Evolutionary conservation across 2,888 invertebrate species (phyloP).

Genomic region (Rhamnusium bicolor): DNA sequence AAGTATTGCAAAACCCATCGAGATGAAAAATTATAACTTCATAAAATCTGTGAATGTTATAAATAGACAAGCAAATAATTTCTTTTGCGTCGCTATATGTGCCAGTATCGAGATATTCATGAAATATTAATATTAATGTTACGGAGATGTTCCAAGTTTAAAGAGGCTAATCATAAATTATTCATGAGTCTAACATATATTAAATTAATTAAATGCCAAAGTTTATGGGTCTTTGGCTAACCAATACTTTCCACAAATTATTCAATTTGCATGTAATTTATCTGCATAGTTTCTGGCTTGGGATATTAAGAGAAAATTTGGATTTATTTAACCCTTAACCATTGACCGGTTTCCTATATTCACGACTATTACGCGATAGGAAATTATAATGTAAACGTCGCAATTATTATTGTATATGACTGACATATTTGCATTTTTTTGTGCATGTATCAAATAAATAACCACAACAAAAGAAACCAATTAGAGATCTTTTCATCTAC

Average conservation of each 20-base stretch:
- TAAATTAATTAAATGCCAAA: constrained; percentile 24
- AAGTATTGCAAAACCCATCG: neutral
- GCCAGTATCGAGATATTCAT: constrained; percentile 21
- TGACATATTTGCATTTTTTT: no score
- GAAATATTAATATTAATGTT: constrained; percentile 19
- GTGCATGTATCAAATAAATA: no score
- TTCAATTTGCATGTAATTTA: constrained; percentile 23
- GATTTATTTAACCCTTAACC: neutral
- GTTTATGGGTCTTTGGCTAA: constrained; percentile 21
- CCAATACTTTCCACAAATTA: constrained; percentile 19
- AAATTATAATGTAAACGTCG: no score
- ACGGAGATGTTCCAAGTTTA: constrained; percentile 14
- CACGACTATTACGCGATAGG: neutral
- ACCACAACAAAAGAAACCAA: no score
- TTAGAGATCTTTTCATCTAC: no score
- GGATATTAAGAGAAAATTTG: constrained; percentile 14
- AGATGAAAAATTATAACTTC: neutral
- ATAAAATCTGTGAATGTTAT: constrained; percentile 1
- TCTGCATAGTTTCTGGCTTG: constrained; percentile 1
- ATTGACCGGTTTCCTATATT: neutral
- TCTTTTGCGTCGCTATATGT: neutral
- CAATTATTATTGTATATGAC: no score
- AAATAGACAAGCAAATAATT: constrained; percentile 7
- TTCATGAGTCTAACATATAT: constrained; percentile 24
- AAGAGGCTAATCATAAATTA: constrained; percentile 24